phyloP scores from a whole-genome alignment of 2,113 vertebrate genomes.

The Microtus ochrogaster region DNA sequence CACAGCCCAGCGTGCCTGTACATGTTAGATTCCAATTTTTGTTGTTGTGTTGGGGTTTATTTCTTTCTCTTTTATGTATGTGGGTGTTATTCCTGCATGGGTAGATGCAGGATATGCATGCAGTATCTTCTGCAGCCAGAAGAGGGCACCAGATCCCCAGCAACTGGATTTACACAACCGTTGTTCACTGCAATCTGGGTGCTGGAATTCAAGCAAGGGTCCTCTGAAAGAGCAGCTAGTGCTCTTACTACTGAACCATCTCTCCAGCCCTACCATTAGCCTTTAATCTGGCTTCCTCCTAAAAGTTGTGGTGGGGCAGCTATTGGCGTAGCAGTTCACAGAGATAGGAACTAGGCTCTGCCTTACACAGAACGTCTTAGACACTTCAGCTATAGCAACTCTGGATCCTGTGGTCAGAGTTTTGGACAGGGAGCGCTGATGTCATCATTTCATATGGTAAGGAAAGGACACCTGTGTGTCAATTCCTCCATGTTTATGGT shows the following conservation, averaged over 20 bases:
- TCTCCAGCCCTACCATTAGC: background rate
- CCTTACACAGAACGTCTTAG: conserved; percentile 75
- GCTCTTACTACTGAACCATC: too few relatives aligned
- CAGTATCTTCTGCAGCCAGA: background rate
- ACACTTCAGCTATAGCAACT: conserved; percentile 79
- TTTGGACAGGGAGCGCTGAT: conserved; percentile 78
- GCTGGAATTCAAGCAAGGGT: background rate
- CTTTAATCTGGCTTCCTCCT: conserved; percentile 25
- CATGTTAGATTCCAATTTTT: background rate
- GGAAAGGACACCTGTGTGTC: conserved; percentile 71
- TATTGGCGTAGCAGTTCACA: conserved; percentile 77
- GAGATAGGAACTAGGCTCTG: conserved; percentile 74
- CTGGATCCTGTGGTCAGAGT: conserved; percentile 74
- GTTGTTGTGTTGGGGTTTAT: too few relatives aligned
- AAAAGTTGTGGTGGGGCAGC: conserved; percentile 73
- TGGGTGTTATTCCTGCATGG: background rate
- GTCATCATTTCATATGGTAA: conserved; percentile 76
- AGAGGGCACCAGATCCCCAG: background rate
- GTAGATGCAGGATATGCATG: background rate
- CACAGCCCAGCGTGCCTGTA: background rate
- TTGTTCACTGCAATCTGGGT: background rate
- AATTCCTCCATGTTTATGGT: conserved; percentile 69
- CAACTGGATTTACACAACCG: background rate
- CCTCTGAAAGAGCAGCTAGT: background rate
- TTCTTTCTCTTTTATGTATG: background rate